Base-by-base conservation (phyloP, 2,797 vertebrate species). In the Hapalemur alaotrensis region DNA sequence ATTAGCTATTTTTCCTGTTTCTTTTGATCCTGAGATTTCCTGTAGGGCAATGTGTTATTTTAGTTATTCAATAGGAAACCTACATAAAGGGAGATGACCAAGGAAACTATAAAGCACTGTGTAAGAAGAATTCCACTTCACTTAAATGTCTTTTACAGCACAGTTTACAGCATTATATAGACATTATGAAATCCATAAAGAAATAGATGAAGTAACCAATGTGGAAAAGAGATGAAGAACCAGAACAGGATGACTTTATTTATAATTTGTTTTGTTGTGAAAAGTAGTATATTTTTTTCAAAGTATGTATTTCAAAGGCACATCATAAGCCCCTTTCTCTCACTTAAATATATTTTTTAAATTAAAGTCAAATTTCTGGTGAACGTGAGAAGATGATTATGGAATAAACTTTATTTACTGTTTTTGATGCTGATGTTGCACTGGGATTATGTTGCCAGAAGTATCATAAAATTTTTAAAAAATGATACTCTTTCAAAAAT, bases 341-440 rank as follows among this genome's bases (percentile, higher is more conserved):
- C 43, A 80, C 41, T 72, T 48, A 87, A 23, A 46, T 72, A 4
- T 48, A 46, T 80, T 91, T 82, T 93, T 91, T 59, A 81, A 38
- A 70, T 88, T 81, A 85, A 93, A 92, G 38, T 46, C 72, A 28
- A 70, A 65, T 84, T 95, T 94, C 63, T 95, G 82, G 41, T 63
- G 41, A 93, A 59, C 85, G 25, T 78, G 48, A 80, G 75, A 83
- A 94, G 41, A 83, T 91, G 65, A 81, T 59, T 67, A 76, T 65
- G 10, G 59, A 65, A 92, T 85, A 41, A 35, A 15, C 20, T 72
- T 85, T 48, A 69, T 76, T 85, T 69, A 72, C 12, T 90, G 3
- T 41, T 80, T 94, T 73, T 69, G 38, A 65, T 76, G 46, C 15
- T 93, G 28, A 81, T 80, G 30, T 79, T 84, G 13, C 2, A 70